These are phyloP conservation scores for Epistrophella euchroma DNA, from an alignment of 2,888 invertebrate genomes.

Conservation along the genomic window DNA sequence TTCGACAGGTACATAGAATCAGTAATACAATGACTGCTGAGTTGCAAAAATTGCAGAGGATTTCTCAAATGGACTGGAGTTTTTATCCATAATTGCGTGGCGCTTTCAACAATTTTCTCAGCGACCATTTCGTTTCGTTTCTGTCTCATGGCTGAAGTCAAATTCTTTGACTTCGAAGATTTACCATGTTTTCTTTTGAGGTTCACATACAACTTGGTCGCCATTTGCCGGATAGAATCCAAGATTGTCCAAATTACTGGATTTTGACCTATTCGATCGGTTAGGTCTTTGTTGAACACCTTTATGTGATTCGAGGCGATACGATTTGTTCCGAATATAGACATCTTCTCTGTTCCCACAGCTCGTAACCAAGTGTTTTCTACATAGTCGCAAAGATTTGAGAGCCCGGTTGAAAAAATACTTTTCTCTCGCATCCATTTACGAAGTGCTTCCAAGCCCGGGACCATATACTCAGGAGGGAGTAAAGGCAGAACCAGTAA, in stretches of 20 bases:
- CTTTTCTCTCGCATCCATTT: slow-evolving; percentile 79
- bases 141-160: slow-evolving; percentile 48
- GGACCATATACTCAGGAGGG: slow-evolving; percentile 78
- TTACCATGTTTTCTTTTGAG: slow-evolving; percentile 64
- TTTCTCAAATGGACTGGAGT: slow-evolving; percentile 78
- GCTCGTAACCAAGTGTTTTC: slow-evolving; percentile 77
- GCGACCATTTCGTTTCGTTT: slow-evolving; percentile 75
- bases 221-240: slow-evolving; percentile 77
- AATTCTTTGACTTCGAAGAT: slow-evolving; percentile 56
- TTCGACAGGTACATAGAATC: slow-evolving; percentile 76
- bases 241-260: slow-evolving; percentile 78
- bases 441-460: slow-evolving; percentile 77
- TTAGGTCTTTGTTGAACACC: slow-evolving; percentile 77
- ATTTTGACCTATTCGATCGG: slow-evolving; percentile 71
- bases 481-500: slow-evolving; percentile 78
- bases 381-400: slow-evolving; percentile 77
- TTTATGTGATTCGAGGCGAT: slow-evolving; percentile 78
- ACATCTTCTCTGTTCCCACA: slow-evolving; percentile 79
- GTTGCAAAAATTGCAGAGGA: slow-evolving; percentile 78
- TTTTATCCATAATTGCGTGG: slow-evolving; percentile 78
- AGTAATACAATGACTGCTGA: slow-evolving; percentile 78
- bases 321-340: slow-evolving; percentile 78
- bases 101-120: slow-evolving; percentile 77
- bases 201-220: slow-evolving; percentile 77
- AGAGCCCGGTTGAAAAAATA: slow-evolving; percentile 71